Evolutionary conservation across 2,113 vertebrate species (phyloP), one percentile per base, ranked within the genome.

Genomic region (Salminus brasiliensis): DNA sequence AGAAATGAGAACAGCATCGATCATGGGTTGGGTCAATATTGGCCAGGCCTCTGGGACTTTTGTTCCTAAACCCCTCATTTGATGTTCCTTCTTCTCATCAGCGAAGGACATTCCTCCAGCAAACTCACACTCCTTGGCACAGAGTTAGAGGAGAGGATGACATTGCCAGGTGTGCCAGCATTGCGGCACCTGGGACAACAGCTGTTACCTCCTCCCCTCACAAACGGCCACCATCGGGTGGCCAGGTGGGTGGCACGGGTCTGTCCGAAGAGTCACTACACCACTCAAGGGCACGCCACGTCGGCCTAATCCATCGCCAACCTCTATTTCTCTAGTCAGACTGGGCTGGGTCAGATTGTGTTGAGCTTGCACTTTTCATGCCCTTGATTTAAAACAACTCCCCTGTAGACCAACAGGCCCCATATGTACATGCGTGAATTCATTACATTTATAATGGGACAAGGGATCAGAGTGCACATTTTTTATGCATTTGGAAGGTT

Each of bases 101-200:
- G 1, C 16, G 45, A 15, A 16, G 36, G 36, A 15, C 15, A n/a
- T 16, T 9, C 36, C 36, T 15, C 45, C 45, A 5, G 45, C 36
- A 47, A 47, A 15, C 13, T 2, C 12, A 47, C 2, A 47, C 45
- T 47, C 45, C 62, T 85, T 86, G 86, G 84, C 78, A 72, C 1
- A 0, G 52, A 82, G 82, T 85, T 71, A 3, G 65, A 74, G 27
- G 18, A 53, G 39, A 62, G 62, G 57, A 23, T 11, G 34, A 69
- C 79, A 83, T 81, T 88, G 85, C 81, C 82, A 86, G 68, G 36
- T 75, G 43, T 53, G 67, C 73, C 68, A 79, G 69, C 45, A 70
- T 45, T 45, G 1, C 13, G 63, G 74, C 87, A 89, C 87, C 83
- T 87, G 86, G 81, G 41, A 81, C 23, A 62, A 83, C 87, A 85